Evolutionary conservation across 1,140 invertebrate species (phyloP), one percentile per base, ranked within the genome.

Genomic region (Drosophila insularis): DNA sequence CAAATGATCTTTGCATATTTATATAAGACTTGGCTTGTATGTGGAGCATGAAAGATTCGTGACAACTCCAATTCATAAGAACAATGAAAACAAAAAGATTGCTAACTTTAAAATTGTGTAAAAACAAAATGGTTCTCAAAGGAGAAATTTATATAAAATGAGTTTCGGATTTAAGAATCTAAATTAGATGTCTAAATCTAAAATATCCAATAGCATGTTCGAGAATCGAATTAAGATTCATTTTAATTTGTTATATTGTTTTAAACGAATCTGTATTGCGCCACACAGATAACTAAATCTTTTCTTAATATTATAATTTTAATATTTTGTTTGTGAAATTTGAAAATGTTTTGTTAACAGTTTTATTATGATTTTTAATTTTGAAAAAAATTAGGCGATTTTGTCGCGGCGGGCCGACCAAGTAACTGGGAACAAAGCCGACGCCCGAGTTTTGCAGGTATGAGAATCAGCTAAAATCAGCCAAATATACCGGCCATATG

Each of bases 401-500:
- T 92, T 92, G 89, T 94, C 89, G 94, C 95, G 74, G 96, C 96
- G 80, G 96, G 96, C 61, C 94, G 95, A 90, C 97, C 96, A 40
- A 97, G 96, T 80, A 96, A 96, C 92, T 97, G 96, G 96, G 95
- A 95, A 92, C 95, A 96, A 64, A 93, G 93, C 75, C 94, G 95
- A 79, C 93, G 95, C 90, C 92, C 92, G n/a, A 95, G 95, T 79
- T 97, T 95, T 91, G 96, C 96, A 46, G 97, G 96, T 55, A 91
- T 68, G 76, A 72, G 43, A 50, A 50, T 50, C 43, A 50, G 68
- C 78, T 35, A 82, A 69, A 55, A 55, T 19, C 58, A 58, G 58
- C 50, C 55, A 63, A 66, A 63, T 59, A 63, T 68, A 68, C 56
- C 56, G 17, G 54, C 56, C 62, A 31, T 66, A 54, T 69, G 50